Evolutionary conservation across 2,888 invertebrate genomes (phyloP).

Genomic region (Dione vanillae): DNA sequence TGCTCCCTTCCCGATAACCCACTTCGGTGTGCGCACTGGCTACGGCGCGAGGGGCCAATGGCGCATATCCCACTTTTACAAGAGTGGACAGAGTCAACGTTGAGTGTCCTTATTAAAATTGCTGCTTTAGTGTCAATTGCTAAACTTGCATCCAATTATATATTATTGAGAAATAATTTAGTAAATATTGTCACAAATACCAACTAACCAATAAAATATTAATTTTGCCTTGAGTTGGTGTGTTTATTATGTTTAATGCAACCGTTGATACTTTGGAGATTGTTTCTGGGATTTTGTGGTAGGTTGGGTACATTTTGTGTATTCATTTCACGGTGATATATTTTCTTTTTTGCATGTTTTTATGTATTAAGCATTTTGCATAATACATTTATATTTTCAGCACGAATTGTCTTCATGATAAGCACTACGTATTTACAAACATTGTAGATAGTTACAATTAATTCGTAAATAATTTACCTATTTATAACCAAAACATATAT

Average conservation of each 20-base stretch:
- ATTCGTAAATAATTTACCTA: neutral
- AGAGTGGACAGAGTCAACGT: slow-evolving; percentile 61
- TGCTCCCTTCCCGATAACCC: slow-evolving; percentile 83
- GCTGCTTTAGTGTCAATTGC: slow-evolving; percentile 73
- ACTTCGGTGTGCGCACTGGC: slow-evolving; percentile 86
- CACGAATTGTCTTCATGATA: neutral
- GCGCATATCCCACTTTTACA: slow-evolving; percentile 79
- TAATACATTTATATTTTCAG: too few relatives aligned
- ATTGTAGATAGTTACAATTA: neutral
- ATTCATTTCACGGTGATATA: slow-evolving; percentile 42
- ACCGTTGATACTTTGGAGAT: slow-evolving; percentile 45
- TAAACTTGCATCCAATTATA: slow-evolving; percentile 46
- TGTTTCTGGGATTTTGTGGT: slow-evolving; percentile 61
- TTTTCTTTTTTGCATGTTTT: slow-evolving; percentile 37
- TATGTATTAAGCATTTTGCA: neutral
- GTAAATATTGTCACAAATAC: slow-evolving; percentile 42
- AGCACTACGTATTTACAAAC: neutral
- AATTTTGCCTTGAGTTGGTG: slow-evolving; percentile 50
- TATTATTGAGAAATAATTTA: slow-evolving; percentile 43
- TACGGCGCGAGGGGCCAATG: slow-evolving; percentile 87
- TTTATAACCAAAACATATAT: neutral
- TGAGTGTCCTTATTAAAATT: slow-evolving; percentile 65
- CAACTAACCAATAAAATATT: slow-evolving; percentile 46
- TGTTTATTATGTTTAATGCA: slow-evolving; percentile 45
- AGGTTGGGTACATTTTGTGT: slow-evolving; percentile 82